Conservation (phyloP, 2,113 vertebrate genomes). For the Cyanoderma ruficeps region DNA sequence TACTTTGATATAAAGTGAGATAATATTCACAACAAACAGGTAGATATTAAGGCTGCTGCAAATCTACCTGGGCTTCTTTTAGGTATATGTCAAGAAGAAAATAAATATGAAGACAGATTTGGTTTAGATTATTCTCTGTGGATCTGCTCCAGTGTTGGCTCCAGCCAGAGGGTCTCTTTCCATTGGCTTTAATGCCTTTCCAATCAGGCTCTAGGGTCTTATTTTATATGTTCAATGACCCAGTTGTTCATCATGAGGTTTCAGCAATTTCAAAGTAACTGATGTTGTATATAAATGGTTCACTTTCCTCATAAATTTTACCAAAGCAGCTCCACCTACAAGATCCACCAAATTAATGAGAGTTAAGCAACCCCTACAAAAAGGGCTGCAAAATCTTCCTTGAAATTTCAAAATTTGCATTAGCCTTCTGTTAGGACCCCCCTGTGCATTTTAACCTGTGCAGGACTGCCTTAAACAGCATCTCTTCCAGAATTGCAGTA, state of each 20-base stretch:
- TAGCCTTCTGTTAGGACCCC: not conserved
- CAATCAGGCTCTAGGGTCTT: constrained; percentile 7
- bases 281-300: not conserved
- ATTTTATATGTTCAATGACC: constrained; percentile 43
- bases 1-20: not conserved
- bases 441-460: not conserved
- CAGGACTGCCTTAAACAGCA: not conserved
- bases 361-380: not conserved
- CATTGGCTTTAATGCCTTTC: constrained; percentile 14
- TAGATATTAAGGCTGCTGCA: not conserved
- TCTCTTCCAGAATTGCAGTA: not conserved
- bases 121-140: not conserved
- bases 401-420: not conserved
- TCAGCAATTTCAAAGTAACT: constrained; percentile 24
- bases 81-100: constrained; percentile 18
- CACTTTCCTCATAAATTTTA: constrained; percentile 9
- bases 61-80: not conserved
- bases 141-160: not conserved
- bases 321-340: constrained; percentile 28
- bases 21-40: not conserved
- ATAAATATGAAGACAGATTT: constrained; percentile 24
- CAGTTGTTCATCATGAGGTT: not conserved
- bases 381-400: not conserved
- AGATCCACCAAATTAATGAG: not conserved
- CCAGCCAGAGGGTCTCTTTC: not conserved